Base-by-base conservation (phyloP, 2,888 invertebrate species). In the Pedicia rivosa region DNA sequence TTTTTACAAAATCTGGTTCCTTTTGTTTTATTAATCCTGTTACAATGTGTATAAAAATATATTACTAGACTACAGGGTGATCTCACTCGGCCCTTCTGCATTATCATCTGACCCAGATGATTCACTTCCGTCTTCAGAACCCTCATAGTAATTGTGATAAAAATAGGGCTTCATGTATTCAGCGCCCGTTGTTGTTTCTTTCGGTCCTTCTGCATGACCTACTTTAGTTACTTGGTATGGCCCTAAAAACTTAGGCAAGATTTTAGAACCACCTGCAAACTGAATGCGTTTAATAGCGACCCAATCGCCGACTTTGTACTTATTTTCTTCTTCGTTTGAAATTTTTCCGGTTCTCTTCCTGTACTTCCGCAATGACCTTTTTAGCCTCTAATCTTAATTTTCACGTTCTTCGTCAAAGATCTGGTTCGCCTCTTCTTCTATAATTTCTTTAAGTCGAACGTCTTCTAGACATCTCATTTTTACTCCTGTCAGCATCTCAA, bases 211-310 rank as follows among this genome's bases (percentile, higher is more conserved):
- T 14, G 9, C 8, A 20, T 42, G 37, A 16, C 51, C 51, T 12
- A 49, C 37, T 27, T 50, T 52, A 19, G 39, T 38, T 13, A 54
- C 40, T 16, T 43, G 39, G 37, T 56, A 54, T n/a, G 55, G 54
- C 2, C 56, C 57, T n/a, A 57, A 38, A 38, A 45, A 56, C 39
- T 54, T 56, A 2, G 44, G 33, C 15, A 44, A 40, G 4, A 58
- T 32, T 40, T 59, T 59, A 5, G 53, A 33, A 2, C 54, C 54
- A 9, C 47, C 42, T 4, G 51, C 53, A 40, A 51, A 52, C 37
- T 57, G 54, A 2, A 55, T 55, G 14, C 53, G 39, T 39, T 55
- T 50, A 12, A 56, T 55, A 3, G 53, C 43, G 3, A 44, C 41
- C 24, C 44, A 19, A 3, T 43, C 44, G 29, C 44, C 43, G 26